Evolutionary conservation across 2,113 vertebrate species (phyloP).

Genomic region (Sminthopsis crassicaudata): DNA sequence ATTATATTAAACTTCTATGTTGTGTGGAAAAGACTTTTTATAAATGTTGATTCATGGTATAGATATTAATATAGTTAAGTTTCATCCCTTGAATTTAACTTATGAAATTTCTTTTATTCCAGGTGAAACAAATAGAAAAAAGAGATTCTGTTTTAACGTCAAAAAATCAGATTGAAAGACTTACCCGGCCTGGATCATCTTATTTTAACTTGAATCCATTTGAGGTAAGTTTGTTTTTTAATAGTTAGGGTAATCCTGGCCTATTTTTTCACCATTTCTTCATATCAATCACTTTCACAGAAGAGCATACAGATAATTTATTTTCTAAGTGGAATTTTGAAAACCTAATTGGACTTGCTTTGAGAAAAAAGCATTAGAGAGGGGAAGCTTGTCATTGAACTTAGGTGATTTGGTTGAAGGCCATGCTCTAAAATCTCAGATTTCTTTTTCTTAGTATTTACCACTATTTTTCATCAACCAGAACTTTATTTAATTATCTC

Average conservation of each 20-base stretch:
- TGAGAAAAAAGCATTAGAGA: neutral
- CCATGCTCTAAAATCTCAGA: neutral
- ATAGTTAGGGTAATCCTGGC: neutral
- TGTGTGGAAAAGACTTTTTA: constrained; percentile 47
- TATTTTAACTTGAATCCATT: constrained; percentile 99
- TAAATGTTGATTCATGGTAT: neutral
- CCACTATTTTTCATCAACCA: constrained; percentile 13
- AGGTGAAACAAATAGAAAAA: constrained; percentile 99
- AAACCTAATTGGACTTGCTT: neutral
- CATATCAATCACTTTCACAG: neutral
- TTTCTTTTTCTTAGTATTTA: neutral
- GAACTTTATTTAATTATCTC: neutral
- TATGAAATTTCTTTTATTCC: constrained; percentile 37
- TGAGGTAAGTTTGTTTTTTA: constrained; percentile 86
- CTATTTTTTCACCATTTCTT: neutral
- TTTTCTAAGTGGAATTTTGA: constrained; percentile 16
- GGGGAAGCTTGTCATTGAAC: constrained; percentile 7
- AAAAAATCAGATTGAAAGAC: constrained; percentile 97
- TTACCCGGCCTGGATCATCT: constrained; percentile 95
- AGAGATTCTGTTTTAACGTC: constrained; percentile 97
- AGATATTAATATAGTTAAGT: neutral
- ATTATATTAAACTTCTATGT: constrained; percentile 4
- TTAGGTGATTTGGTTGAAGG: constrained; percentile 19
- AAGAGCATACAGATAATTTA: neutral
- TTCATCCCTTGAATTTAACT: constrained; percentile 21